These are phyloP conservation scores for Chinchilla lanigera DNA, from an alignment of 2,113 vertebrate species.

Conservation along the genomic window DNA sequence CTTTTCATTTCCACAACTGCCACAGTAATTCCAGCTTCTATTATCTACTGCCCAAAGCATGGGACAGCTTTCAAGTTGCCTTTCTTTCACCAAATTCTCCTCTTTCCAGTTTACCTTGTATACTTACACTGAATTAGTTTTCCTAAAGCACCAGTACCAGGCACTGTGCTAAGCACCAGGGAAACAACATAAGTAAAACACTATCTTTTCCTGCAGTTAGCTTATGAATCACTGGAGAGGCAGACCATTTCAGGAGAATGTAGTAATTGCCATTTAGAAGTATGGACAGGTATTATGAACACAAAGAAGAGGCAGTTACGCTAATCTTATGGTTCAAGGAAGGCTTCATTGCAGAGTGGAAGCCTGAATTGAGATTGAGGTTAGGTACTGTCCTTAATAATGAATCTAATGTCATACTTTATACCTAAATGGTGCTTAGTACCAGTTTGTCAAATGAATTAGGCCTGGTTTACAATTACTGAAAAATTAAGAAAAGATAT, in stretches of 20 bases:
- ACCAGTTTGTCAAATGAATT: not conserved
- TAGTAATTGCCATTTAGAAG: not conserved
- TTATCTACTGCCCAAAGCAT: not conserved
- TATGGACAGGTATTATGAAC: not conserved
- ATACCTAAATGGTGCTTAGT: not conserved
- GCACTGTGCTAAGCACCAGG: not conserved
- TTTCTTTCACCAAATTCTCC: conserved; percentile 3
- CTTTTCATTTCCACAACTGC: conserved; percentile 38
- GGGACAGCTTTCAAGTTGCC: not conserved
- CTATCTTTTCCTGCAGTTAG: not conserved
- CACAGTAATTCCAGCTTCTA: conserved; percentile 5
- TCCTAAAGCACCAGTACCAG: not conserved
- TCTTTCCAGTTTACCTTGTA: not conserved
- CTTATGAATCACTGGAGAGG: not conserved
- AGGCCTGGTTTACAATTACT: not conserved
- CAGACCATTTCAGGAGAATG: not conserved
- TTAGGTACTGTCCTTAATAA: not conserved
- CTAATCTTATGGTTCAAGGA: not conserved
- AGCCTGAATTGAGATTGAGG: not conserved
- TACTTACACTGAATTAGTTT: not conserved
- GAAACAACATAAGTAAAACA: not conserved
- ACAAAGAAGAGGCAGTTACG: not conserved
- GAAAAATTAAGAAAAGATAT: not conserved
- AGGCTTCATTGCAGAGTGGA: not conserved
- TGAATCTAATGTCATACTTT: not conserved